Percentiles rank a stretch among this genome's conserved stretches.
These are phyloP conservation scores for Lacerta agilis DNA, from an alignment of 2,797 vertebrate species.

Conservation along the genomic window DNA sequence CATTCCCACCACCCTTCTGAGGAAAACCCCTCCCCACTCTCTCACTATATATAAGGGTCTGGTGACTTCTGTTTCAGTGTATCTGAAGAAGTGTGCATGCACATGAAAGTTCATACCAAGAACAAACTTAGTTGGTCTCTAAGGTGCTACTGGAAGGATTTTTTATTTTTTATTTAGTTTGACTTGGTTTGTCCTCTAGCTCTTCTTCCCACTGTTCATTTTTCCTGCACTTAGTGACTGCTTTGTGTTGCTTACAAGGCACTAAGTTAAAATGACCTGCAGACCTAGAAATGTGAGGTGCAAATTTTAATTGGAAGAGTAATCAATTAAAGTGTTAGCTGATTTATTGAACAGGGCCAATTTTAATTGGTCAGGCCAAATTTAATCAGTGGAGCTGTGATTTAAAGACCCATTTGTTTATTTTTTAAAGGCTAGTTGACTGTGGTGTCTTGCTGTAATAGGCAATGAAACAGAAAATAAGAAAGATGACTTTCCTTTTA, in stretches of 20 bases:
- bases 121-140: too few species aligned
- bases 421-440: not conserved
- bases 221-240: not conserved
- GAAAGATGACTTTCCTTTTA: not conserved
- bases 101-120: too few species aligned
- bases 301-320: conserved; percentile 17
- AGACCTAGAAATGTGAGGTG: not conserved
- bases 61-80: too few species aligned
- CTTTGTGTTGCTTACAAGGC: conserved; percentile 6
- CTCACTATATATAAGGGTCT: too few species aligned
- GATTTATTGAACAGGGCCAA: not conserved
- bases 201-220: not conserved
- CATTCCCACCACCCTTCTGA: too few species aligned
- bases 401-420: conserved; percentile 19
- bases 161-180: not conserved
- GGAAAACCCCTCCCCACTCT: too few species aligned
- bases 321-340: conserved; percentile 21
- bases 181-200: not conserved
- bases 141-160: too few species aligned
- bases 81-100: too few species aligned
- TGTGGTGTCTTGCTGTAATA: not conserved
- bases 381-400: conserved; percentile 21
- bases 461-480: conserved; percentile 19
- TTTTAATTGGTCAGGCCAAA: conserved; percentile 25
- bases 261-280: conserved; percentile 6